These are phyloP conservation scores for Callipepla squamata DNA, from an alignment of 2,113 vertebrate genomes.

Conservation along the genomic window DNA sequence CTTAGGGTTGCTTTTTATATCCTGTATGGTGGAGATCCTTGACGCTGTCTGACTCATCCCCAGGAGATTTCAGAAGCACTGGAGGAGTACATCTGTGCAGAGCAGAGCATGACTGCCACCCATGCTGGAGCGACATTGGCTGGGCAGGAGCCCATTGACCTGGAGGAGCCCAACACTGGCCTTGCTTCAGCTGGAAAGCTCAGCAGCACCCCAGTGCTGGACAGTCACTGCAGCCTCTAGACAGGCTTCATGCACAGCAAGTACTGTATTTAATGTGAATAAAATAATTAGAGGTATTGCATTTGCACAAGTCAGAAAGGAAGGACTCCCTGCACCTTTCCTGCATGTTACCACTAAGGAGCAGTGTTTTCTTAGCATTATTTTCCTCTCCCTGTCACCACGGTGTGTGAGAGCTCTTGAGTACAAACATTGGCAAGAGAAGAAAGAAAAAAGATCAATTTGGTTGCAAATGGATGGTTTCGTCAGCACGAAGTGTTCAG, in stretches of 20 bases:
- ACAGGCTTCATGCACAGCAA: neutral
- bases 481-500: neutral
- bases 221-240: neutral
- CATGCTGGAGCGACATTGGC: neutral
- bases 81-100: neutral
- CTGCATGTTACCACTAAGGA: neutral
- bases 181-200: neutral
- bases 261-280: neutral
- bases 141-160: accelerated
- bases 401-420: neutral
- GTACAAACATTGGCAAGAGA: neutral
- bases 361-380: neutral
- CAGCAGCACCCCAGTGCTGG: neutral
- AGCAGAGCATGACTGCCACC: neutral
- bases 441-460: neutral
- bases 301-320: neutral
- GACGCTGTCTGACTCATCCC: neutral
- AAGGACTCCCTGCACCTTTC: neutral
- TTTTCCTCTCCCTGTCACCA: neutral
- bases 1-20: slow-evolving; percentile 5
- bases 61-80: neutral
- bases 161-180: neutral
- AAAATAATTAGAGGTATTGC: neutral
- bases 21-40: neutral
- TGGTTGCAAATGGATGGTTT: neutral